Percentiles rank a stretch among this genome's conserved stretches.
Evolutionary conservation across 2,113 vertebrate species (phyloP).

Genomic region (Alces alces): DNA sequence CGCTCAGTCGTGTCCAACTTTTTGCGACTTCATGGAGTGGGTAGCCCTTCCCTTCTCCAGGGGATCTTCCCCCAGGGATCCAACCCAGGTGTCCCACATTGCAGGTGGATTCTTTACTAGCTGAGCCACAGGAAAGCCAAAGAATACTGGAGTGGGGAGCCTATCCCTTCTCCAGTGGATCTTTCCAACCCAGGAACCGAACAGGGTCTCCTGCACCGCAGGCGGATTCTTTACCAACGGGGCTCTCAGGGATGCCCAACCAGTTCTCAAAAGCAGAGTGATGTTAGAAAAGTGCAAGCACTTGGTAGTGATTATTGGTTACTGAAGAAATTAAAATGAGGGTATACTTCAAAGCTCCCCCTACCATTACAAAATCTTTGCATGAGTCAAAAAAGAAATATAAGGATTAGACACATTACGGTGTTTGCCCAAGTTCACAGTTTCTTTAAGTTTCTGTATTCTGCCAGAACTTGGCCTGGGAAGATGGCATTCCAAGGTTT

Average conservation of each 20-base stretch:
- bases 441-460: background rate
- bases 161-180: background rate
- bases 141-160: background rate
- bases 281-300: background rate
- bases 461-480: background rate
- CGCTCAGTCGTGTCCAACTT: background rate
- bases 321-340: background rate
- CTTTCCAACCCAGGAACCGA: background rate
- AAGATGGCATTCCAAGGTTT: background rate
- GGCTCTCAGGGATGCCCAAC: background rate
- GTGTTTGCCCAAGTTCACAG: background rate
- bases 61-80: background rate
- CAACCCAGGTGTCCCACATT: accelerated
- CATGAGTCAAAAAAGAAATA: background rate
- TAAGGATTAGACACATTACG: background rate
- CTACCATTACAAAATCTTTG: background rate
- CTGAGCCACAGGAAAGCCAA: background rate
- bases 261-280: background rate
- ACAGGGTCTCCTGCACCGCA: background rate
- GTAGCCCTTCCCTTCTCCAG: background rate
- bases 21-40: background rate
- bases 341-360: background rate
- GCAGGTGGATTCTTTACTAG: background rate
- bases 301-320: background rate
- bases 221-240: background rate